Percentiles rank a stretch among this genome's conserved stretches.
phyloP scores from a whole-genome alignment of 2,113 vertebrate species.

The Hystrix brachyura region DNA sequence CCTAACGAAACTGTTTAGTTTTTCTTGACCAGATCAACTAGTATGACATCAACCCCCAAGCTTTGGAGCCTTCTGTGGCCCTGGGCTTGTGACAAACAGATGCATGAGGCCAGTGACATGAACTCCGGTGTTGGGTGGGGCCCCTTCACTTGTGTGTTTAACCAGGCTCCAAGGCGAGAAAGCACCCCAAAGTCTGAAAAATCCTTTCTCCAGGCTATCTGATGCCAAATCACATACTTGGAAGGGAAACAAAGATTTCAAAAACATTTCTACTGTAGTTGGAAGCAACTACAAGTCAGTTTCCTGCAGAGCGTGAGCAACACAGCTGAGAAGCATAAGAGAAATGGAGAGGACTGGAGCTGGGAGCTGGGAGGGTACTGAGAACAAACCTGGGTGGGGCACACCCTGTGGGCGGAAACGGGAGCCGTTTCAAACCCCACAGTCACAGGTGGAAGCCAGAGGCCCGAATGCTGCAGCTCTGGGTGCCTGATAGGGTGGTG shows the following conservation, averaged over 20 bases:
- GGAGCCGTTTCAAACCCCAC: not conserved
- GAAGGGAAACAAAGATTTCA: slow-evolving; percentile 16
- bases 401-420: not conserved
- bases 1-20: not conserved
- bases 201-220: not conserved
- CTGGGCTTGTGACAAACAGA: not conserved
- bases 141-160: not conserved
- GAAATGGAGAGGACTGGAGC: not conserved
- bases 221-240: not conserved
- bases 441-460: not conserved
- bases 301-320: slow-evolving; percentile 21
- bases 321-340: not conserved
- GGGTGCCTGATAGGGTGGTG: slow-evolving; percentile 27
- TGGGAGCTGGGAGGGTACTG: not conserved
- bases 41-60: not conserved
- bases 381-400: not conserved
- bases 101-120: not conserved
- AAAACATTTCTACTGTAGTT: not conserved
- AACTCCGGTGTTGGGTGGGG: not conserved
- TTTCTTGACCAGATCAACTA: slow-evolving; percentile 35
- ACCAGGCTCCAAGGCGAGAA: not conserved
- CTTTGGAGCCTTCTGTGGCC: not conserved
- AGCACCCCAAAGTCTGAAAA: not conserved
- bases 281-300: not conserved
- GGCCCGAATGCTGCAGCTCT: not conserved